phyloP scores from a whole-genome alignment of 2,113 vertebrate species.

The Aptenodytes patagonicus region DNA sequence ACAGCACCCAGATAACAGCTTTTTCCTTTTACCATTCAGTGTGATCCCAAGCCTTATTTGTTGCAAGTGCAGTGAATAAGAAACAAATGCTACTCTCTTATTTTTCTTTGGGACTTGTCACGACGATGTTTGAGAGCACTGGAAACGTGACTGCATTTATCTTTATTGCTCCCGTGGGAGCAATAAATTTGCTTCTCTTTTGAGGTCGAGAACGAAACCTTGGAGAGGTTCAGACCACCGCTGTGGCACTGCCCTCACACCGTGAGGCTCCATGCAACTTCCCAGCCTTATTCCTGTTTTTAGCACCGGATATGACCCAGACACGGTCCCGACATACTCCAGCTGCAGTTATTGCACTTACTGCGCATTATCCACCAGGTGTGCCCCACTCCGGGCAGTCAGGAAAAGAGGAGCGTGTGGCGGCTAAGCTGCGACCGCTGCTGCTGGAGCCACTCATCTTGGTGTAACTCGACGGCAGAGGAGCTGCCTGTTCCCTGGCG shows the following conservation, averaged over 20 bases:
- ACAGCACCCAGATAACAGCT: not conserved
- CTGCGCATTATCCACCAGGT: not conserved
- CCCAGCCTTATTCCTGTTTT: not conserved
- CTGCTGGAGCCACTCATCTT: not conserved
- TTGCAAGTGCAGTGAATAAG: not conserved
- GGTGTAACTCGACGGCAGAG: not conserved
- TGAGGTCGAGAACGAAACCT: not conserved
- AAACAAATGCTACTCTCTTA: not conserved
- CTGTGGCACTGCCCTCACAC: not conserved
- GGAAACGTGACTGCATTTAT: not conserved
- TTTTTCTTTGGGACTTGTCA: not conserved
- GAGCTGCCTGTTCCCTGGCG: no score
- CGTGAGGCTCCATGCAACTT: not conserved
- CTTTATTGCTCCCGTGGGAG: not conserved
- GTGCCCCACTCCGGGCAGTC: not conserved
- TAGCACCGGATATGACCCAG: not conserved
- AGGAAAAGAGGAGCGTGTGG: not conserved
- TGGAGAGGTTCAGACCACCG: no score
- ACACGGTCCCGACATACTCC: not conserved
- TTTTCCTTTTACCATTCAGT: not conserved
- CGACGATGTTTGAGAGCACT: not conserved
- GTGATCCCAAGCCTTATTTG: not conserved
- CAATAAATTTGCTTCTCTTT: not conserved
- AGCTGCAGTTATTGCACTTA: not conserved
- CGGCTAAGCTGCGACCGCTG: rapidly evolving